Base-by-base conservation (phyloP, 2,888 invertebrate species). In the Epistrophe eligans region DNA sequence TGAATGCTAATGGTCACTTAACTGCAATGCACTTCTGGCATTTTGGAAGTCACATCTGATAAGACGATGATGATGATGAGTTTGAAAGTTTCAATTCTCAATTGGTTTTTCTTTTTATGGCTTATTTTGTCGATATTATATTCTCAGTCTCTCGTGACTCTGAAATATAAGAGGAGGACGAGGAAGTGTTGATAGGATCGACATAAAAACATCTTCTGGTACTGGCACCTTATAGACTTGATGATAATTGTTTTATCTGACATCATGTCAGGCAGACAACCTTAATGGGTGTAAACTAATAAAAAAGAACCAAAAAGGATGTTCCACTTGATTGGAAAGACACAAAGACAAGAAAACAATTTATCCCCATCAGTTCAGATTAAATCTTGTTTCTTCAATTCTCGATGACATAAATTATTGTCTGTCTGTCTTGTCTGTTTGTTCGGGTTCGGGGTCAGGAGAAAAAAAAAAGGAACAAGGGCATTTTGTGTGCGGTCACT, bases 321-420 rank as follows among this genome's bases (percentile, higher is more conserved):
- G 84, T 84, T 81, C 66, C 81, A 81, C 76, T 84, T 84, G 84
- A 84, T 84, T 84, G 76, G 71, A 62, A 72, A 84, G 48, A 64
- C 55, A 50, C 40, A 48, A 15, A 66, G 60, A 60, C 67, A 64
- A 19, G 76, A 62, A 72, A 80, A 60, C 77, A 77, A 81, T 81
- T 77, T 77, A 84, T 80, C 72, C 81, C 77, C 66, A 40, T 81
- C 66, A 40, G 24, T 38, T 60, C 19, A 64, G 77, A 77, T 72
- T 28, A 55, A 81, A 84, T 72, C 66, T 84, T 84, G 84, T 84
- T 81, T 76, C 67, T 67, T 50, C 35, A 60, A 81, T 66, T 62
- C 66, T 77, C 48, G 81, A 81, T 81, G 81, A 77, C 81, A 84
- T 84, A 84, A 84, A 77, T 84, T 81, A 84, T 66, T 71, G 71